Percentiles rank a stretch among this genome's conserved stretches.
Evolutionary conservation across 2,888 invertebrate genomes (phyloP).

Genomic region (Orthosia incerta): DNA sequence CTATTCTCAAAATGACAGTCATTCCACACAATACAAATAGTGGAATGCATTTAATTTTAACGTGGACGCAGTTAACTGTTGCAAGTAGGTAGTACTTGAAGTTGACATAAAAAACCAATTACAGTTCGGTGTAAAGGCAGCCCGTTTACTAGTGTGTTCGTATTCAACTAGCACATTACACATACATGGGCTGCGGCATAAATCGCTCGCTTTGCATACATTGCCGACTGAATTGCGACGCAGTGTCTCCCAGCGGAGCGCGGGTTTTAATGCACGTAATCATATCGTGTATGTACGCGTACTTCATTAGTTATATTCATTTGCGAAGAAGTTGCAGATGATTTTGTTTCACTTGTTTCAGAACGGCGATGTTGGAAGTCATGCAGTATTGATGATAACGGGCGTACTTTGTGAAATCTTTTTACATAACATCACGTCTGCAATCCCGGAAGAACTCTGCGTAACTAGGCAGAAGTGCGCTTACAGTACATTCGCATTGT

Average conservation of each 20-base stretch:
- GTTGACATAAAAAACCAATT: neutral
- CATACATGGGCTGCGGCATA: constrained; percentile 77
- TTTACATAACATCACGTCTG: too few species aligned
- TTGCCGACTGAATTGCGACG: constrained; percentile 67
- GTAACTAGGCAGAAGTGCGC: too few species aligned
- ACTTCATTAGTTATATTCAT: constrained; percentile 56
- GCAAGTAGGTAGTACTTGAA: too few species aligned
- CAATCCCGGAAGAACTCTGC: too few species aligned
- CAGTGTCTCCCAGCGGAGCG: constrained; percentile 49
- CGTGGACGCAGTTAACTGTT: too few species aligned
- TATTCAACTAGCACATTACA: constrained; percentile 78
- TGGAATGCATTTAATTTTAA: too few species aligned
- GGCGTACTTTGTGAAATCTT: neutral
- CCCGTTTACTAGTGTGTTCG: constrained; percentile 65
- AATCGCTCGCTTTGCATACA: constrained; percentile 81
- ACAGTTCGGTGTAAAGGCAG: constrained; percentile 67
- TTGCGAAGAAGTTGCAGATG: constrained; percentile 21
- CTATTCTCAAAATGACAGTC: too few species aligned
- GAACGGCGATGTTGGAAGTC: neutral
- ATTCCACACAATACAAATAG: too few species aligned
- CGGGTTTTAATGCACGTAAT: constrained; percentile 65
- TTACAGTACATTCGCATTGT: too few species aligned
- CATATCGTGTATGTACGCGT: constrained; percentile 51
- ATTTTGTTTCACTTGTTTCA: constrained; percentile 30
- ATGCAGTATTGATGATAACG: neutral